Conservation (phyloP, 2,797 vertebrate species). For the Melanotaenia pygmaea region DNA sequence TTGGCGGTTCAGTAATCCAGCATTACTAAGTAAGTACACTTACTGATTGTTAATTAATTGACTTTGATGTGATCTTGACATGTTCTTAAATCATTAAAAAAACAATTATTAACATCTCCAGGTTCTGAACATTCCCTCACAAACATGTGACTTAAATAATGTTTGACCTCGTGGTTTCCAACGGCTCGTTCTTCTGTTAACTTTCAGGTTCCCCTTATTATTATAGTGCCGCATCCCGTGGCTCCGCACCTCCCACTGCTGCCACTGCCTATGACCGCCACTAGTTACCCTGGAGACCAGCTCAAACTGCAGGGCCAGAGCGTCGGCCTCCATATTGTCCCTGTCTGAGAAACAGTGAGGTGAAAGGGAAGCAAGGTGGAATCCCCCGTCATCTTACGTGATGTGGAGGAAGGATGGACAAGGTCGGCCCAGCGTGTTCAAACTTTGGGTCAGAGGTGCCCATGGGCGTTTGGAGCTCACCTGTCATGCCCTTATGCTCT, state of each 20-base stretch:
- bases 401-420: constrained; percentile 68
- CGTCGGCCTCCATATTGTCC: constrained; percentile 96
- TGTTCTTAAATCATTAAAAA: neutral
- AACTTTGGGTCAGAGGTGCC: constrained; percentile 58
- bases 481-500: constrained; percentile 67
- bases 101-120: neutral
- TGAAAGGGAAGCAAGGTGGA: constrained; percentile 83
- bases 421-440: constrained; percentile 65
- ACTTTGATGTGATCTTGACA: neutral
- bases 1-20: constrained; percentile 99
- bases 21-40: constrained; percentile 95
- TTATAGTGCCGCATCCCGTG: constrained; percentile 99
- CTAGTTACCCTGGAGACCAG: constrained; percentile 99
- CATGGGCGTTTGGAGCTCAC: constrained; percentile 58
- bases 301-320: constrained; percentile 97
- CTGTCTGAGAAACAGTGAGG: constrained; percentile 89
- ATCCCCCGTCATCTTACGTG: constrained; percentile 59
- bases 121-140: constrained; percentile 6
- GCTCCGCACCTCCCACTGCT: constrained; percentile 99
- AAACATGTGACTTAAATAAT: constrained; percentile 76
- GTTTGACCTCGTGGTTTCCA: constrained; percentile 89
- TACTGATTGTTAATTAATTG: constrained; percentile 2
- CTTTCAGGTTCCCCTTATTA: constrained; percentile 99
- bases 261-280: constrained; percentile 99
- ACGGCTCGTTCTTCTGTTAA: constrained; percentile 99